Base-by-base conservation (phyloP, 2,888 invertebrate species). In the Hydrotaea diabolus region DNA sequence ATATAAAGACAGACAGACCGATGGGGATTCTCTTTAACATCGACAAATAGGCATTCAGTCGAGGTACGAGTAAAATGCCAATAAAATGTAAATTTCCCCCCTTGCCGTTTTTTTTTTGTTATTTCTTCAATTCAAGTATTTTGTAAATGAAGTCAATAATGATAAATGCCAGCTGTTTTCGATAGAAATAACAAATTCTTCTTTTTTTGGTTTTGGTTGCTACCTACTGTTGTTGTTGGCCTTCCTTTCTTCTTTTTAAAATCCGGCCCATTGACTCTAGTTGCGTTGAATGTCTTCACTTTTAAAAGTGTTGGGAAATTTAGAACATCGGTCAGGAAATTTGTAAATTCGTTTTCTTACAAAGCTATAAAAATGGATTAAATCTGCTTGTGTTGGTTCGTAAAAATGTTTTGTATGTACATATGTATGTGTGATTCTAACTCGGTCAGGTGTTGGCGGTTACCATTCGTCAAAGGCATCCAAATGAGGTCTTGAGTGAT, bases 131-230 rank as follows among this genome's bases (percentile, higher is more conserved):
- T 69, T 66, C 43, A 66, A 57, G 57, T 57, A 73, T 31, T 73
- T 73, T 73, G 57, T 73, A 59, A 73, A 73, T 73, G 36, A 55
- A 73, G 55, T 36, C 55, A 73, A 73, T 73, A 73, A 73, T 73
- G 31, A 31, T 31, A n/a, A 49, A 49, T 49, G n/a, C 49, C 15
- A 49, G 15, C 49, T 49, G 49, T 13, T 49, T 49, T 49, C n/a
- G 49, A n/a, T n/a, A 31, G 31, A 49, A n/a, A 49, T n/a, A 49
- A 49, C 5, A 49, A 15, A 43, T 9, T 43, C 9, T 43, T 43
- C 43, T 9, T 43, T 43, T 43, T 43, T 49, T n/a, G 43, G 2
- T 43, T 43, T 4, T 43, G 4, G 15, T 13, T 43, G 43, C 43
- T 43, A 2, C 9, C n/a, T n/a, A n/a, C n/a, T n/a, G n/a, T n/a